Evolutionary conservation across 2,113 vertebrate species (phyloP).

Genomic region (Mormyrus iriodes): DNA sequence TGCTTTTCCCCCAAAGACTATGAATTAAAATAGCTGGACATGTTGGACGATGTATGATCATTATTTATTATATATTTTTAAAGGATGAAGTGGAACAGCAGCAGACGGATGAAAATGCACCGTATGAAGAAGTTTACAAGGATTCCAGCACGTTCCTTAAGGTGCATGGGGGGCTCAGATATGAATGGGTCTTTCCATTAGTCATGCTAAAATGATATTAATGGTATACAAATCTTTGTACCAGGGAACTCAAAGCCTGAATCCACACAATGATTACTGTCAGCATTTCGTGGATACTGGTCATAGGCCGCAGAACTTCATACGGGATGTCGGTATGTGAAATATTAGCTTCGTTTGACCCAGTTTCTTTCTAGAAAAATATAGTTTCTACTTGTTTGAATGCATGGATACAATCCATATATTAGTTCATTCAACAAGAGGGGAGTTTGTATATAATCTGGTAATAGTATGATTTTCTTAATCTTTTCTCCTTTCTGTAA

Average conservation of each 20-base stretch:
- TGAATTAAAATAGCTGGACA: not conserved
- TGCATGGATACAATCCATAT: not conserved
- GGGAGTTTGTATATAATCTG: not conserved
- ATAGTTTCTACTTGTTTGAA: not conserved
- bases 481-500: slow-evolving; percentile 44
- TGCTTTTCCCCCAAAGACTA: not conserved
- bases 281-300: slow-evolving; percentile 99
- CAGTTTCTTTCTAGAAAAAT: not conserved
- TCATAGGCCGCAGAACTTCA: slow-evolving; percentile 96
- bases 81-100: slow-evolving; percentile 88
- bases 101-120: slow-evolving; percentile 79
- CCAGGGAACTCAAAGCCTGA: slow-evolving; percentile 94
- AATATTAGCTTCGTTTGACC: not conserved
- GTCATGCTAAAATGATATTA: not conserved
- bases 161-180: slow-evolving; percentile 51
- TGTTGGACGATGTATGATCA: not conserved
- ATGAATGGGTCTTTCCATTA: too few species aligned
- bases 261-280: slow-evolving; percentile 97
- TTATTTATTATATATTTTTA: slow-evolving; percentile 24
- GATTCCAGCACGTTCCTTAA: slow-evolving; percentile 98
- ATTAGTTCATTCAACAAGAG: not conserved
- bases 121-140: slow-evolving; percentile 94
- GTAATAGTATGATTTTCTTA: slow-evolving; percentile 4
- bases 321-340: slow-evolving; percentile 89
- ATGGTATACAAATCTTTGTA: not conserved